Base-by-base conservation (phyloP, 2,888 invertebrate genomes). In the Brachylomia viminalis region DNA sequence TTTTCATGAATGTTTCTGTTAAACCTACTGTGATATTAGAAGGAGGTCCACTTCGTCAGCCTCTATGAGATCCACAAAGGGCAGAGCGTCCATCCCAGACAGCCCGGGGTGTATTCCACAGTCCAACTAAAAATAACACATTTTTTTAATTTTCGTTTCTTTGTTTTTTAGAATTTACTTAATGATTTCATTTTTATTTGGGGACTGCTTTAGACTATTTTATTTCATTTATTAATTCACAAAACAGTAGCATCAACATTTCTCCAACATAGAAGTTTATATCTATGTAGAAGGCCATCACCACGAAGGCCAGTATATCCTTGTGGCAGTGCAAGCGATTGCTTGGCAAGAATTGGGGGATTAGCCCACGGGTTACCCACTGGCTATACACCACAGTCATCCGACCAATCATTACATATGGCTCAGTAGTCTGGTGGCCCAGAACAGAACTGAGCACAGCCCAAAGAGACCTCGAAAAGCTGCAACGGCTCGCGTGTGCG, bases 51-150 rank as follows among this genome's bases (percentile, higher is more conserved):
- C 99, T 97, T 99, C 99, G 94, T 99, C 99, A 0, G 99, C 99
- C 95, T 99, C 99, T 80, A 99, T 99, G 79, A 99, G 96, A 95
- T 99, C 99, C 58, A 99, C 98, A 94, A 99, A 99, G 0, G 99
- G 99, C 54, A 99, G 95, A 2, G 99, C 99, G 94, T 99, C 99
- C 98, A 99, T 99, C 68, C 99, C 99, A 8, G 98, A 98, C 77
- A 99, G 96, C 0, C 99, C 99, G 0, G 99, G 99, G 95, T 99
- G 99, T 87, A 99, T 99, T 1, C 99, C 99, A 94, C 99, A 99
- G 94, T 99, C 99, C 90, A 99, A 95, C 98, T 97, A 90, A 17
- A 79, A 79, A 70, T 47, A 3, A 58, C 7, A 61, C 17, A 33
- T n/a, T 20, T 7, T 10, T 1, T 13, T 10, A 0, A 11, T 42